Evolutionary conservation across 2,888 invertebrate species (phyloP).

Genomic region (Selenia dentaria): DNA sequence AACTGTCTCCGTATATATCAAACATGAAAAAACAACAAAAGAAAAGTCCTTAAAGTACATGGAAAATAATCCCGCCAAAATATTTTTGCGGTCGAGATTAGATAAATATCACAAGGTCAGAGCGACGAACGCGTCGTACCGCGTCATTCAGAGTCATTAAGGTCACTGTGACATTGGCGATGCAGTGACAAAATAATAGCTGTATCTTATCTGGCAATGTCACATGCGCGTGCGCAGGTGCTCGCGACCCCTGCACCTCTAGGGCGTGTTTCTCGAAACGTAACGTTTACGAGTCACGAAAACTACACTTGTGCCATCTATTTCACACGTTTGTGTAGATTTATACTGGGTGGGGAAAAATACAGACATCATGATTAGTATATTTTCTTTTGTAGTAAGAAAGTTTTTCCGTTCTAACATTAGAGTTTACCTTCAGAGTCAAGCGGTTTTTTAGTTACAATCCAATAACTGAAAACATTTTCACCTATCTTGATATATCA

Average conservation of each 20-base stretch:
- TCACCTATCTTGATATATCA: too few species aligned
- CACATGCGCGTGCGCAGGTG: constrained; percentile 79
- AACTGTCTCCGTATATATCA: too few species aligned
- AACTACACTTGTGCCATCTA: too few species aligned
- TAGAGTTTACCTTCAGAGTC: too few species aligned
- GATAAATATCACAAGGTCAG: constrained; percentile 82
- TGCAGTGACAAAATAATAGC: constrained; percentile 81
- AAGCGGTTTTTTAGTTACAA: too few species aligned
- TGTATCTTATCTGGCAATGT: constrained; percentile 82
- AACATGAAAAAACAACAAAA: too few species aligned
- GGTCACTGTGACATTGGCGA: constrained; percentile 84
- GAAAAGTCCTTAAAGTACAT: constrained; percentile 25
- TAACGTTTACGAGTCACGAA: too few species aligned
- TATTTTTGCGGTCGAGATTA: constrained; percentile 79
- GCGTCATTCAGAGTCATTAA: constrained; percentile 81
- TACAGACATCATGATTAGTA: not conserved
- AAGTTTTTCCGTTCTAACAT: too few species aligned
- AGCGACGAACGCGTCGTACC: constrained; percentile 62
- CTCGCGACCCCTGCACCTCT: constrained; percentile 69
- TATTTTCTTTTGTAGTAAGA: too few species aligned
- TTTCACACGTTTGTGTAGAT: too few species aligned
- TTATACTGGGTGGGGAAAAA: not conserved
- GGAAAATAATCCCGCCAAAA: constrained; percentile 52
- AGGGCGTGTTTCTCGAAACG: not conserved
- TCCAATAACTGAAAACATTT: too few species aligned